Evolutionary conservation across 2,113 vertebrate species (phyloP), one percentile per base, ranked within the genome.

Genomic region (Polypterus senegalus): DNA sequence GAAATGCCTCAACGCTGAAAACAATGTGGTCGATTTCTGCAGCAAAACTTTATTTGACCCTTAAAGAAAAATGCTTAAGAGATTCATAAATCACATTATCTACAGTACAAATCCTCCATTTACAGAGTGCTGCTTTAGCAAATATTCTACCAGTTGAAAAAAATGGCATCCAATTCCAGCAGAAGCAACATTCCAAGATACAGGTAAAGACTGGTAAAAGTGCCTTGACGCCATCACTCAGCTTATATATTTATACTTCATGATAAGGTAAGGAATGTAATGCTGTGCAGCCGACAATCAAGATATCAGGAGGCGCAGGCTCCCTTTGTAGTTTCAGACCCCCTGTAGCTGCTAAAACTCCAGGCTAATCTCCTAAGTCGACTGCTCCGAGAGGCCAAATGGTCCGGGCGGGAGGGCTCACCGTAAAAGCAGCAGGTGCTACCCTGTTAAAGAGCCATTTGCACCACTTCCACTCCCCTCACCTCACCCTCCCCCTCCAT

Each of bases 191-290:
- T 27, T 27, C 27, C 27, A 27, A 27, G 27, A 58, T 44, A 58
- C 56, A 45, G 44, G 7, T 6, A 45, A 8, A 5, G 46, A 52
- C 61, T 46, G 27, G 44, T n/a, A 46, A 45, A 62, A 65, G 49
- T 6, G 58, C 47, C 67, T 65, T 67, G 67, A 53, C 61, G 61
- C 72, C 75, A 71, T 74, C 70, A 52, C 74, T 72, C 67, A 58
- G 66, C 66, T 69, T 69, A 67, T 70, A 67, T 65, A 52, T 71
- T n/a, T 62, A 48, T 74, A 74, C 72, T 77, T 83, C 71, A 72
- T 76, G 76, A 66, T 74, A 73, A 66, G 72, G 72, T 74, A 66
- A 71, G 81, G 79, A 86, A 84, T 85, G 79, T 84, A 82, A 72
- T 75, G 80, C 72, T 10, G 58, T 66, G 51, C 70, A 74, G 79